These are phyloP conservation scores for Ectemnius continuus DNA, from an alignment of 2,888 invertebrate species.

Conservation along the genomic window DNA sequence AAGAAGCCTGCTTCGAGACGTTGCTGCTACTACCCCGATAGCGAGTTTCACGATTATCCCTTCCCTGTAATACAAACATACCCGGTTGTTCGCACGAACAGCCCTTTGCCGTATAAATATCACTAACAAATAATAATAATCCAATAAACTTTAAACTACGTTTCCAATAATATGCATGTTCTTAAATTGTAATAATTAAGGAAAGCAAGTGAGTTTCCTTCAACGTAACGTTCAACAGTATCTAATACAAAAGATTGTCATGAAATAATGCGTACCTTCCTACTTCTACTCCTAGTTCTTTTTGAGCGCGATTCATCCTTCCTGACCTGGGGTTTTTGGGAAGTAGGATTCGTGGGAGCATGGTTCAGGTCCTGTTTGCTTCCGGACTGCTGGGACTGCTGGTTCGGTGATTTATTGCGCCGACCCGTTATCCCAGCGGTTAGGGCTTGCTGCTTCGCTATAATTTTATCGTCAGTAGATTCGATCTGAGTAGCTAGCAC, in stretches of 20 bases:
- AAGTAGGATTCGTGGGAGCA: slow-evolving; percentile 44
- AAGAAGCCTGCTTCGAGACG: slow-evolving; percentile 70
- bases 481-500: slow-evolving; percentile 61
- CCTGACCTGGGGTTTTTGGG: slow-evolving; percentile 64
- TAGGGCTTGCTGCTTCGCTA: slow-evolving; percentile 84
- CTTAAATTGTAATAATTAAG: no score
- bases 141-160: no score
- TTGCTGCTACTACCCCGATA: slow-evolving; percentile 64
- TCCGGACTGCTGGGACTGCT: slow-evolving; percentile 52
- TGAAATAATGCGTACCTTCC: slow-evolving; percentile 61
- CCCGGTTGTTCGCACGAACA: slow-evolving; percentile 1
- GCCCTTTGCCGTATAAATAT: neutral
- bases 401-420: slow-evolving; percentile 72
- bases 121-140: neutral
- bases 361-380: slow-evolving; percentile 64
- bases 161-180: no score
- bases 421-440: slow-evolving; percentile 83
- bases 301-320: slow-evolving; percentile 71
- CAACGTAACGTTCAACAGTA: no score
- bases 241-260: no score
- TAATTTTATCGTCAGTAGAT: slow-evolving; percentile 82
- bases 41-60: slow-evolving; percentile 71
- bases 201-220: no score
- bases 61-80: slow-evolving; percentile 63
- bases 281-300: slow-evolving; percentile 73